Conservation (phyloP, 2,888 invertebrate species). For the Scaptomyza reducta region DNA sequence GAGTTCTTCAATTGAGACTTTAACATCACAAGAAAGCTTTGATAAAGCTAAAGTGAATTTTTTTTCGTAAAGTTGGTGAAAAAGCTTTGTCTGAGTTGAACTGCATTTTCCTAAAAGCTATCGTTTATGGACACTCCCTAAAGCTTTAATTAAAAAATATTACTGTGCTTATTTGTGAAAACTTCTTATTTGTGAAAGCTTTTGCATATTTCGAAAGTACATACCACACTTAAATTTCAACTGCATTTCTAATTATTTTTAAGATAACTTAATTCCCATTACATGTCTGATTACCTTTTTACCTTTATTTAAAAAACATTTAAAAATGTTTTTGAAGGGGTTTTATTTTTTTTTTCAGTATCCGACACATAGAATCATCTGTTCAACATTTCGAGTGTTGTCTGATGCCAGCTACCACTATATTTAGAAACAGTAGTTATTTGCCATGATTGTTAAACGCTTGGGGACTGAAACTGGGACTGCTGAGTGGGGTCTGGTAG, state of each 20-base stretch:
- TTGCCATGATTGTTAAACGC: conserved; percentile 44
- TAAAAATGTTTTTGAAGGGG: background rate
- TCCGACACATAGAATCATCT: background rate
- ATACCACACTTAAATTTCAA: background rate
- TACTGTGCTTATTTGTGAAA: too few relatives aligned
- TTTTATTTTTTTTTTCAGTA: background rate
- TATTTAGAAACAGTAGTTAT: conserved; percentile 56
- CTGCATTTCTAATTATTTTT: too few relatives aligned
- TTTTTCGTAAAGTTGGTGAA: background rate
- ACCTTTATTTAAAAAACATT: too few relatives aligned
- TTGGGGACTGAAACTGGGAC: conserved; percentile 1
- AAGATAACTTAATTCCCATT: too few relatives aligned
- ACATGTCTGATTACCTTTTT: too few relatives aligned
- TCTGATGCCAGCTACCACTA: conserved; percentile 50
- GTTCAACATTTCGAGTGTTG: conserved; percentile 15
- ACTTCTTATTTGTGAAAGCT: too few relatives aligned
- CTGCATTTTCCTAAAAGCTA: too few relatives aligned
- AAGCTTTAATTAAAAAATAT: too few relatives aligned
- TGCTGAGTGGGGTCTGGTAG: background rate
- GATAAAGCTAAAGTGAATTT: background rate
- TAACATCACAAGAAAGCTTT: background rate
- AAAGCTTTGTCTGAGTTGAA: too few relatives aligned
- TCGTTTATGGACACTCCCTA: too few relatives aligned
- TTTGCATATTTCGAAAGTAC: too few relatives aligned
- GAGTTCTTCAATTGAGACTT: background rate